These are phyloP conservation scores for Nibea coibor DNA, from an alignment of 2,113 vertebrate genomes.

Conservation along the genomic window DNA sequence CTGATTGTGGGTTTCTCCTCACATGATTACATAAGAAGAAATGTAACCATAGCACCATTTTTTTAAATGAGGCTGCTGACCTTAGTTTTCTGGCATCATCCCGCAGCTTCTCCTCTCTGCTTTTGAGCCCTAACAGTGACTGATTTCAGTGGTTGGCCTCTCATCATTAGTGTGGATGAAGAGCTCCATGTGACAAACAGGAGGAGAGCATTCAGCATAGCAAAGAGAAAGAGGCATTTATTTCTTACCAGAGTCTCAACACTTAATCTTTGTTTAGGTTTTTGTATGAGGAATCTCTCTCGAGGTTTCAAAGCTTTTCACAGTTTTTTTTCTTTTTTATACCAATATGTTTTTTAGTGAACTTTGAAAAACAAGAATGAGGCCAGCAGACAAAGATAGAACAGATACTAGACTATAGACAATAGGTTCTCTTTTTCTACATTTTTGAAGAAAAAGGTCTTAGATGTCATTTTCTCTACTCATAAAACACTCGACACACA, in stretches of 20 bases:
- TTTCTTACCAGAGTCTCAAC: constrained; percentile 57
- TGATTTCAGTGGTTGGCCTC: constrained; percentile 61
- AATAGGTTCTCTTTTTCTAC: not conserved
- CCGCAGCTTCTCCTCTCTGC: constrained; percentile 10
- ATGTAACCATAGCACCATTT: constrained; percentile 20
- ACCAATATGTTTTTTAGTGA: constrained; percentile 24
- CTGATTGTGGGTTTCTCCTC: constrained; percentile 13
- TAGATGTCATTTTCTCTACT: constrained; percentile 14
- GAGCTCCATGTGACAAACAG: constrained; percentile 73
- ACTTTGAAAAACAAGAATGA: constrained; percentile 38
- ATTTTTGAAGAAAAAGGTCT: constrained; percentile 22
- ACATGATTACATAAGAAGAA: not conserved
- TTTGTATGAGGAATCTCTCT: constrained; percentile 49
- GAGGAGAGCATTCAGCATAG: constrained; percentile 53
- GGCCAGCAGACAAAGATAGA: constrained; percentile 47
- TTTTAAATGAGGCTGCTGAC: constrained; percentile 44
- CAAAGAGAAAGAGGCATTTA: constrained; percentile 72
- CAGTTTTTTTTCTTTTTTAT: constrained; percentile 1
- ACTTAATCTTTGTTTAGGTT: constrained; percentile 55
- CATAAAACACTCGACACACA: constrained; percentile 23
- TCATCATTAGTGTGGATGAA: constrained; percentile 57
- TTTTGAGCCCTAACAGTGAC: constrained; percentile 49
- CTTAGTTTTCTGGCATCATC: constrained; percentile 36
- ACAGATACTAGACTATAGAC: constrained; percentile 14
- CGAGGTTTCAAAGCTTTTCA: constrained; percentile 33